Percentiles rank a stretch among this genome's conserved stretches.
Evolutionary conservation across 2,113 vertebrate genomes (phyloP).

Genomic region (Amphiprion ocellaris): DNA sequence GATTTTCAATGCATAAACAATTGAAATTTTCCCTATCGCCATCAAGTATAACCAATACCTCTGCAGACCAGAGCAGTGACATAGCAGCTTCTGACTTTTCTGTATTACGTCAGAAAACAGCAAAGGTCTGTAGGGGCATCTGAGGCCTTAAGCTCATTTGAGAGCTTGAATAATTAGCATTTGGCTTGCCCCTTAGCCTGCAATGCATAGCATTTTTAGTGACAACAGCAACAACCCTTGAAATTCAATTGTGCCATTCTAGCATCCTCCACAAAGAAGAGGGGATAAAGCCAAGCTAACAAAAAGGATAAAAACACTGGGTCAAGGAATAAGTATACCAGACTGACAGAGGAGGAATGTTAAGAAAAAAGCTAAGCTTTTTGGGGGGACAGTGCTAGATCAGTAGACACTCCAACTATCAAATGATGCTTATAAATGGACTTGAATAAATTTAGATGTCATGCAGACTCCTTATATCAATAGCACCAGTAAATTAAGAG

Average conservation of each 20-base stretch:
- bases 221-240: conserved; percentile 61
- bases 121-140: conserved; percentile 81
- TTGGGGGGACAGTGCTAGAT: conserved; percentile 6
- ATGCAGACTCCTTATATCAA: conserved; percentile 35
- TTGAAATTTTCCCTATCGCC: conserved; percentile 26
- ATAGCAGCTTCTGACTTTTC: conserved; percentile 89
- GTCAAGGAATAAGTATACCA: conserved; percentile 26
- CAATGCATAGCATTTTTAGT: conserved; percentile 84
- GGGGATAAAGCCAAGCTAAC: conserved; percentile 51
- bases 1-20: conserved; percentile 77
- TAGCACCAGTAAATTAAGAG: conserved; percentile 73
- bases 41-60: conserved; percentile 83
- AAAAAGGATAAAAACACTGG: conserved; percentile 24
- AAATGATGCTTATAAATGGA: conserved; percentile 22
- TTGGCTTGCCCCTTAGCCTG: conserved; percentile 85
- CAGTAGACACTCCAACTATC: background rate
- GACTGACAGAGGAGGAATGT: conserved; percentile 61
- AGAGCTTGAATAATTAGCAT: conserved; percentile 73
- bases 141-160: conserved; percentile 54
- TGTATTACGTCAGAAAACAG: conserved; percentile 89
- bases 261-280: conserved; percentile 82
- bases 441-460: conserved; percentile 9
- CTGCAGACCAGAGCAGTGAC: conserved; percentile 86
- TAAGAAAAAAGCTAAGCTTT: conserved; percentile 14
- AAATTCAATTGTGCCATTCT: conserved; percentile 81